phyloP scores from a whole-genome alignment of 2,797 vertebrate species.

The Melanotaenia parkinsoni region DNA sequence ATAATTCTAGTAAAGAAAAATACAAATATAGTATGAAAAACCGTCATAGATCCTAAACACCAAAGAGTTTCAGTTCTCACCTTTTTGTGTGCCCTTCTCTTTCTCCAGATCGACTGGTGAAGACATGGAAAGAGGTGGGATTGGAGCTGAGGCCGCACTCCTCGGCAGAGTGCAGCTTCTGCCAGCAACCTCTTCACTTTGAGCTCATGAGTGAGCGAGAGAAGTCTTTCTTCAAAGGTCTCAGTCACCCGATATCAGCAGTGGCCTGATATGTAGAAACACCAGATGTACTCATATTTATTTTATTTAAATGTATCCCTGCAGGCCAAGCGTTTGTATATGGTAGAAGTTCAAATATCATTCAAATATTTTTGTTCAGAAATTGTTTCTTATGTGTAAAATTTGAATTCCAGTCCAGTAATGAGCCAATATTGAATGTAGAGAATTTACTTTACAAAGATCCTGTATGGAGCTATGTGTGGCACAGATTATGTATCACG shows the following conservation, averaged over 20 bases:
- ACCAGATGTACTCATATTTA: background rate
- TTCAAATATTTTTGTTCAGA: background rate
- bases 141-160: slow-evolving; percentile 87
- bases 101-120: slow-evolving; percentile 86
- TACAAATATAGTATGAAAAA: background rate
- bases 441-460: background rate
- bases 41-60: background rate
- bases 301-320: slow-evolving; percentile 15
- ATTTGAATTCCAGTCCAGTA: background rate
- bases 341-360: background rate
- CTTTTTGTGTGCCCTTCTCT: slow-evolving; percentile 16
- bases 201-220: slow-evolving; percentile 92
- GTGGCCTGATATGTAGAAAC: slow-evolving; percentile 77
- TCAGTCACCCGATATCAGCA: slow-evolving; percentile 88
- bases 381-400: background rate
- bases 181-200: slow-evolving; percentile 90
- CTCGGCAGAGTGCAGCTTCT: slow-evolving; percentile 92
- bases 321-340: slow-evolving; percentile 5
- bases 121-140: slow-evolving; percentile 88
- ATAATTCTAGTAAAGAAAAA: background rate
- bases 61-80: slow-evolving; percentile 1
- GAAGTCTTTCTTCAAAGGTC: slow-evolving; percentile 89
- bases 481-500: background rate
- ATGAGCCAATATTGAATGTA: background rate
- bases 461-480: background rate